A percentile compares a stretch with the other conserved stretches of the same genome.
phyloP scores from a whole-genome alignment of 2,797 vertebrate genomes.

The Pogonophryne albipinna region DNA sequence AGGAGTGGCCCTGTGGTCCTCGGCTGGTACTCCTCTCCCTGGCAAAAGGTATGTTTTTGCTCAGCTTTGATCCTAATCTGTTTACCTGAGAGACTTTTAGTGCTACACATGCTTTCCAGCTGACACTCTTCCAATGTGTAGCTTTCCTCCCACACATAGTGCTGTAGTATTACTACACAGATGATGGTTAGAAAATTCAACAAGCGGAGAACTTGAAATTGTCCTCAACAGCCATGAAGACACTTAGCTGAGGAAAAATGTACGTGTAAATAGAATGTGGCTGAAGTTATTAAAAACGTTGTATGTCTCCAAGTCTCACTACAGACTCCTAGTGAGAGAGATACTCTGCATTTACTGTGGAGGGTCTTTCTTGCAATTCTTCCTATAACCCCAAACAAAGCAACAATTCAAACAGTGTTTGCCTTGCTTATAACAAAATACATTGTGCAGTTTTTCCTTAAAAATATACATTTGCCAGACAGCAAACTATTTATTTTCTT shows the following conservation, averaged over 20 bases:
- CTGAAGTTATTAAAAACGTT: background rate
- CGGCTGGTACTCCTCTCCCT: conserved; percentile 94
- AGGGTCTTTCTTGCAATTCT: background rate
- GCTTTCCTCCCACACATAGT: background rate
- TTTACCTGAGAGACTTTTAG: conserved; percentile 9
- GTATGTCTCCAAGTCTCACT: background rate
- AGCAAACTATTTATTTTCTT: too few relatives aligned
- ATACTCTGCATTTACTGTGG: background rate
- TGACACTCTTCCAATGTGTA: conserved; percentile 15
- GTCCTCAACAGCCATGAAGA: background rate
- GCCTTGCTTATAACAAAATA: too few relatives aligned
- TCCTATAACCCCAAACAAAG: background rate
- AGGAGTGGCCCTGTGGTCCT: conserved; percentile 66
- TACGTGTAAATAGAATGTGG: background rate
- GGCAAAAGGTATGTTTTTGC: conserved; percentile 90
- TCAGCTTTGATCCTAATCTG: conserved; percentile 23
- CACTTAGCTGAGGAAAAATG: background rate
- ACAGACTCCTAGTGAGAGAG: background rate
- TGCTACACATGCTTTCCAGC: conserved; percentile 7
- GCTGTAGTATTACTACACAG: background rate
- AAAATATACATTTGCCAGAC: too few relatives aligned
- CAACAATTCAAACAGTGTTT: background rate
- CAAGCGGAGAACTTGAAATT: conserved; percentile 1
- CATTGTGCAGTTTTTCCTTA: too few relatives aligned
- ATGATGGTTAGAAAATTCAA: conserved; percentile 12